A percentile compares a stretch with the other conserved stretches of the same genome.
Conservation (phyloP, 1,140 invertebrate species). For the Physella acuta region DNA sequence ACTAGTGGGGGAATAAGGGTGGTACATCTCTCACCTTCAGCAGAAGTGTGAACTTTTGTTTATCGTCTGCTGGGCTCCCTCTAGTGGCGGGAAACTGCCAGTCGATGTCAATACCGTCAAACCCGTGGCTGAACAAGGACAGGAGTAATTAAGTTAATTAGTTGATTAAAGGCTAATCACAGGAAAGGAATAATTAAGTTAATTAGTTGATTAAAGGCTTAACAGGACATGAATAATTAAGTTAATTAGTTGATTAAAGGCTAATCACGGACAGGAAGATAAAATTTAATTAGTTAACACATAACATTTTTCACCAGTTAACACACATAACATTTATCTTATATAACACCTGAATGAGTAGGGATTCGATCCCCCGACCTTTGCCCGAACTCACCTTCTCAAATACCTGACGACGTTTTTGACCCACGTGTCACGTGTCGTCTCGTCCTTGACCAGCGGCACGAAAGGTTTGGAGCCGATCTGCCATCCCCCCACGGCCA, state of each 20-base stretch:
- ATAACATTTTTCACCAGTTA: too few species aligned
- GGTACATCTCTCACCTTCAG: constrained; percentile 80
- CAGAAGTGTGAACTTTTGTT: constrained; percentile 86
- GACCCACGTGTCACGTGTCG: constrained; percentile 41
- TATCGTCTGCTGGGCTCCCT: constrained; percentile 87
- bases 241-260: too few species aligned
- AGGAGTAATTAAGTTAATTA: background rate
- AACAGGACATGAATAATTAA: background rate
- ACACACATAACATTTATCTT: too few species aligned
- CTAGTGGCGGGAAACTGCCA: constrained; percentile 92
- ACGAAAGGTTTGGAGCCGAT: constrained; percentile 80
- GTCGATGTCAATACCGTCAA: constrained; percentile 93
- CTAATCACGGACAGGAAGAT: too few species aligned
- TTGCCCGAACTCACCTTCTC: too few species aligned
- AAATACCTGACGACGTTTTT: constrained; percentile 77
- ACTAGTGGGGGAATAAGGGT: too few species aligned
- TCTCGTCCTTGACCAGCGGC: constrained; percentile 40
- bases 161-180: too few species aligned
- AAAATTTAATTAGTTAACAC: too few species aligned
- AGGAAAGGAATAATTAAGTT: too few species aligned
- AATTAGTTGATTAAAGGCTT: too few species aligned
- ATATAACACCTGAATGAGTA: too few species aligned
- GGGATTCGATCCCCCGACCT: too few species aligned
- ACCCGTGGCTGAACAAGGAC: constrained; percentile 69
- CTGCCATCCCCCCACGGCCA: constrained; percentile 95